phyloP scores from a whole-genome alignment of 2,113 vertebrate species.

The Hippocampus zosterae region DNA sequence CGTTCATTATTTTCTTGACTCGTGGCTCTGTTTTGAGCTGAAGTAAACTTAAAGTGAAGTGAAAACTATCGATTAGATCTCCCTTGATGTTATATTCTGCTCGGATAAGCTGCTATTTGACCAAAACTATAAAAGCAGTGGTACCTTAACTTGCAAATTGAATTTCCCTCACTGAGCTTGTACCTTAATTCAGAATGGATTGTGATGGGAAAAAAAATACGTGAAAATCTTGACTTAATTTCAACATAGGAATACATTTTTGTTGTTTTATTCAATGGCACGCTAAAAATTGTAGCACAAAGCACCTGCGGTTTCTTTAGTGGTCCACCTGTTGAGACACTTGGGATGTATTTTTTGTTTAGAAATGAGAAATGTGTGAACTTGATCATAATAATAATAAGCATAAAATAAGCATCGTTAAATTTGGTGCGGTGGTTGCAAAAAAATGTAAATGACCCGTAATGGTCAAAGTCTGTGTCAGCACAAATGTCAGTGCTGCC shows the following conservation, averaged over 20 bases:
- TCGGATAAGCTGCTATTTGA: conserved; percentile 24
- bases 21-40: not conserved
- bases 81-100: conserved; percentile 22
- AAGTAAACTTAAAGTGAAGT: conserved; percentile 12
- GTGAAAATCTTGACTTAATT: no score
- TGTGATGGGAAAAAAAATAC: not conserved
- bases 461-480: conserved; percentile 41
- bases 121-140: not conserved
- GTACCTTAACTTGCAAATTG: not conserved
- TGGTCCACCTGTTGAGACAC: not conserved
- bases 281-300: no score
- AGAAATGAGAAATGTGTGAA: no score
- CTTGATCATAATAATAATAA: no score
- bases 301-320: not conserved
- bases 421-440: conserved; percentile 8
- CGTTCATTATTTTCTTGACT: not conserved
- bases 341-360: no score
- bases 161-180: not conserved
- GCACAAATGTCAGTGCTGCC: conserved; percentile 34
- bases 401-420: not conserved
- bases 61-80: conserved; percentile 49
- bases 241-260: no score
- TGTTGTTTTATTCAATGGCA: no score
- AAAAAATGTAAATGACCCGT: conserved; percentile 27
- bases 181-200: not conserved